Evolutionary conservation across 2,888 invertebrate genomes (phyloP), one percentile per base, ranked within the genome.

Genomic region (Adelphocoris suturalis): DNA sequence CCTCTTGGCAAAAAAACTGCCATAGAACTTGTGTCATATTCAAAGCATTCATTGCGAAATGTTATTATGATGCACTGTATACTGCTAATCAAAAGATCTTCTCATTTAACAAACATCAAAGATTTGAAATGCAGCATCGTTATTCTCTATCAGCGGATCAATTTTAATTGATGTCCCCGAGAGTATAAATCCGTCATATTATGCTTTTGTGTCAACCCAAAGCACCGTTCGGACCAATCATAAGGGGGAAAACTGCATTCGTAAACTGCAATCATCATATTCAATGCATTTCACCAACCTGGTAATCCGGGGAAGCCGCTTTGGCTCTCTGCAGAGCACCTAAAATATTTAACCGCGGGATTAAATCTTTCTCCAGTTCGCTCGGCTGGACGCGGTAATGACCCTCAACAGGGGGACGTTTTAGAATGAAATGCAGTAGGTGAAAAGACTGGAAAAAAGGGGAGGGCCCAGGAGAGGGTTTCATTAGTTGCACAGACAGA

Each of bases 251-350:
- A 68, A 68, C 80, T 88, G 88, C 88, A 78, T 88, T 88, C 47
- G 88, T 55, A 86, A 88, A 78, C 88, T 78, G 88, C 88, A 88
- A 88, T 88, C 78, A 88, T 88, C 88, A 88, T 76, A 78, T 88
- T 78, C 76, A 88, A 88, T 88, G 88, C 88, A 88, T 88, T 88
- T 78, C 88, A 78, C 37, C 48, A 78, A 55, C 78, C 52, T 52
- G 78, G 80, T 88, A 88, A 88, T 88, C 88, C 88, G 88, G 68
- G 16, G 27, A 86, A 86, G 88, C 78, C 48, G 88, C 88, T 88
- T 86, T 88, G 16, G 37, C 52, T 48, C 76, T 48, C 28, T 75
- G 76, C 4, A 9, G 48, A 47, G 76, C n/a, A 23, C 48, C 55
- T 88, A 48, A 88, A 88, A 88, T 88, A 88, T 88, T 88, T 88